Conservation (phyloP, 2,797 vertebrate genomes). For the Heteromormyrus szaboi region DNA sequence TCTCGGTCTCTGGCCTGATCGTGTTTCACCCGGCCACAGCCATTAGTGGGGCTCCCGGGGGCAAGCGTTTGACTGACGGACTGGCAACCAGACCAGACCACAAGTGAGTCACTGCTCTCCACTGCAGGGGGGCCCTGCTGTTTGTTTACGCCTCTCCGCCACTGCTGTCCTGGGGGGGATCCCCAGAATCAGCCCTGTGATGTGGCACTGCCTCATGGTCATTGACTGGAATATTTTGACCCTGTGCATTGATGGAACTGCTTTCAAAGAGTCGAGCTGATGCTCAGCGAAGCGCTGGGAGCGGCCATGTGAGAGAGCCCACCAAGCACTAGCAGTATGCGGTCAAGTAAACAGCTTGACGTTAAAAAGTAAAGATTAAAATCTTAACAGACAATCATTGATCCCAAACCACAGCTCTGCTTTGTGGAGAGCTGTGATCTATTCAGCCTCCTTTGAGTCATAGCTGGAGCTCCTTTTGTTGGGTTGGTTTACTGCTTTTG, state of each 20-base stretch:
- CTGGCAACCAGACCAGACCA: constrained; percentile 2
- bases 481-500: not conserved
- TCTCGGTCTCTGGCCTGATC: not conserved
- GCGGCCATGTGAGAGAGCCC: not conserved
- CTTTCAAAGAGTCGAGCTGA: not conserved
- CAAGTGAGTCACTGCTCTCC: not conserved
- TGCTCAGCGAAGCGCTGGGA: not conserved
- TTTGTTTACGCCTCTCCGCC: not conserved
- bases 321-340: not conserved
- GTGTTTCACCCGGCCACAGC: not conserved
- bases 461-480: not conserved
- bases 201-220: not conserved
- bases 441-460: not conserved
- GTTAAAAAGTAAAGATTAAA: constrained; percentile 2
- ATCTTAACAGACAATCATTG: not conserved
- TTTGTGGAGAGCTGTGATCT: not conserved
- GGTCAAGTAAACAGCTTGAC: not conserved
- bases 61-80: not conserved
- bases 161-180: constrained; percentile 1
- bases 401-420: not conserved
- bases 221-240: not conserved
- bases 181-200: not conserved
- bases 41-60: constrained; percentile 2
- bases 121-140: not conserved
- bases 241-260: not conserved